Evolutionary conservation across 1,140 invertebrate genomes (phyloP), one percentile per base, ranked within the genome.

Genomic region (Aphis craccivora): DNA sequence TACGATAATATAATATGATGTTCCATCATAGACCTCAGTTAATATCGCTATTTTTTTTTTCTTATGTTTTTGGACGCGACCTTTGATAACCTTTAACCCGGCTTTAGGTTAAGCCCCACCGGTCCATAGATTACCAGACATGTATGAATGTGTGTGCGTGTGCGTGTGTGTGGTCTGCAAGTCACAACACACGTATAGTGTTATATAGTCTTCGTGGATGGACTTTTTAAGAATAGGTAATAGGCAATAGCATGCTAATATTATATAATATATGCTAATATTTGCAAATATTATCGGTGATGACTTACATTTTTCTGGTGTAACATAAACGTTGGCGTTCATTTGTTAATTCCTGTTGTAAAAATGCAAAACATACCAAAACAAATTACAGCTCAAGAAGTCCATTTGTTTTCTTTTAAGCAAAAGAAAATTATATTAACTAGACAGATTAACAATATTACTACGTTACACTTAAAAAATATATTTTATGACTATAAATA

Each of bases 71-170:
- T 37, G 22, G 1, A 92, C 18, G 18, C 30, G 35, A 23, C n/a
- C 67, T 91, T 91, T 92, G 91, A 92, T 92, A 92, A 92, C 45
- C 91, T 92, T 35, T 92, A 76, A 76, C 11, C 67, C 76, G 45
- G 43, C 51, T 83, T 83, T 37, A 92, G 67, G 76, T 92, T 92
- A 81, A 92, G 91, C 67, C 22, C 8, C 22, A 6, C 6, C 23
- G 18, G 76, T 92, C 91, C 60, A 84, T 40, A 92, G 91, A 92
- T 83, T 81, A 76, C 48, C 48, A 83, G 67, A 92, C 76, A 40
- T 92, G 6, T 30, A 53, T 30, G 35, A 76, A 51, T 48, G 25
- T 87, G 11, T 11, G 45, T 89, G 84, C 7, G 14, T n/a, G 84
- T 89, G 84, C 7, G 14, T 35, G 84, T 87, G 40, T 87, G 40